Evolutionary conservation across 2,888 invertebrate species (phyloP).

Genomic region (Acronicta leporina): DNA sequence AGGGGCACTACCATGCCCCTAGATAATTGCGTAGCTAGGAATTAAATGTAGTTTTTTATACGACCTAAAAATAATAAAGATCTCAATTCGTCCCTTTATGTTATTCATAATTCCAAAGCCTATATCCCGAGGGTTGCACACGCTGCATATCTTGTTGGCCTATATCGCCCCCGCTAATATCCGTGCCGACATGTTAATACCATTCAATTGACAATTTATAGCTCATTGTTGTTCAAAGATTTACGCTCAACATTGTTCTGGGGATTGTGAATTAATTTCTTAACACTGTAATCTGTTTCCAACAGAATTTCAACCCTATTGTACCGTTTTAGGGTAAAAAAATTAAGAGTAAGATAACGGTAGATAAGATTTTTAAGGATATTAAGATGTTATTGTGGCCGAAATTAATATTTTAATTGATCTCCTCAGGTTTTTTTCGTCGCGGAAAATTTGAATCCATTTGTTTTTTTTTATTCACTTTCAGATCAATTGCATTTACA

Average conservation of each 20-base stretch:
- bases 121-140: conserved; percentile 6
- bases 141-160: conserved; percentile 36
- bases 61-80: too few species aligned
- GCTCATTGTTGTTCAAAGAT: conserved; percentile 58
- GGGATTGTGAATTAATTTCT: conserved; percentile 35
- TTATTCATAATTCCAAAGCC: conserved; percentile 7
- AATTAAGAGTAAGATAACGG: neutral
- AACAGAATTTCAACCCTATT: conserved; percentile 9
- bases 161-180: conserved; percentile 52
- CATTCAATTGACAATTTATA: conserved; percentile 61
- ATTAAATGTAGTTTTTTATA: too few species aligned
- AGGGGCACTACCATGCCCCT: too few species aligned
- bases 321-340: neutral
- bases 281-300: conserved; percentile 5
- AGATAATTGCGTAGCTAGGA: too few species aligned
- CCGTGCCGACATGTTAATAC: conserved; percentile 55
- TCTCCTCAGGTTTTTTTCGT: conserved; percentile 4
- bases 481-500: neutral
- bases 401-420: conserved; percentile 6
- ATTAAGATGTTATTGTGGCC: conserved; percentile 3
- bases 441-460: neutral
- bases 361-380: conserved; percentile 6
- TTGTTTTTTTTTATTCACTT: neutral
- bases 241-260: conserved; percentile 54
- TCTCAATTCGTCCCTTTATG: too few species aligned